Percentiles rank a stretch among this genome's conserved stretches.
Evolutionary conservation across 37 sponge, comb jelly and placozoan species (phyloP).

Genomic region (Aphrocallistes beatrix): DNA sequence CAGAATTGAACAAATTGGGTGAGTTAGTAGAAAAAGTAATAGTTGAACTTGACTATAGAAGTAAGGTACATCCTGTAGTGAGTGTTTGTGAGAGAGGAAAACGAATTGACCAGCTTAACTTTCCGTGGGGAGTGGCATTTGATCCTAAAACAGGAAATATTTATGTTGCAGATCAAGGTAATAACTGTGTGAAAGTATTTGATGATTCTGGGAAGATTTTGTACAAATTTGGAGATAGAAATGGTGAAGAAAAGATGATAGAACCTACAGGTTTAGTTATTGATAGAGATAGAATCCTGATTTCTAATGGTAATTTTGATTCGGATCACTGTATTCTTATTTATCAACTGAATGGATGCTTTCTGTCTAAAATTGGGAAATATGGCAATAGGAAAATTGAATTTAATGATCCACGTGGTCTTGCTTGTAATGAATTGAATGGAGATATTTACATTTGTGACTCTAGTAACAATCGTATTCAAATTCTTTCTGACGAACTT

Average conservation of each 20-base stretch:
- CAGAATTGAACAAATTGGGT: background rate
- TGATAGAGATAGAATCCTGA: background rate
- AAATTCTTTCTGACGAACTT: no score
- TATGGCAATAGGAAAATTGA: no score
- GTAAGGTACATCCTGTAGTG: background rate
- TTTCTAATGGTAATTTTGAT: no score
- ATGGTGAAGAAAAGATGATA: background rate
- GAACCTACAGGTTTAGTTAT: background rate
- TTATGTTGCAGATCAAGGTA: background rate
- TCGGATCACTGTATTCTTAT: background rate
- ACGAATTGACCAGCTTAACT: background rate
- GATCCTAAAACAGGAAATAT: background rate
- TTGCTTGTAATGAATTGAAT: no score
- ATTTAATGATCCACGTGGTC: no score
- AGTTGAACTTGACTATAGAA: background rate
- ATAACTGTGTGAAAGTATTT: background rate
- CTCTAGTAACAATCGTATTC: no score
- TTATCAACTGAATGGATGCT: background rate
- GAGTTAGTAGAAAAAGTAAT: background rate
- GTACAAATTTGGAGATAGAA: background rate
- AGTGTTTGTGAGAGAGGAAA: background rate
- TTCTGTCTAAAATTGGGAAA: background rate
- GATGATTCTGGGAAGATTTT: background rate
- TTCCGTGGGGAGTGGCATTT: background rate
- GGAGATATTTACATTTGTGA: no score